Conservation (phyloP, 2,113 vertebrate genomes). For the Dasyornis broadbenti region DNA sequence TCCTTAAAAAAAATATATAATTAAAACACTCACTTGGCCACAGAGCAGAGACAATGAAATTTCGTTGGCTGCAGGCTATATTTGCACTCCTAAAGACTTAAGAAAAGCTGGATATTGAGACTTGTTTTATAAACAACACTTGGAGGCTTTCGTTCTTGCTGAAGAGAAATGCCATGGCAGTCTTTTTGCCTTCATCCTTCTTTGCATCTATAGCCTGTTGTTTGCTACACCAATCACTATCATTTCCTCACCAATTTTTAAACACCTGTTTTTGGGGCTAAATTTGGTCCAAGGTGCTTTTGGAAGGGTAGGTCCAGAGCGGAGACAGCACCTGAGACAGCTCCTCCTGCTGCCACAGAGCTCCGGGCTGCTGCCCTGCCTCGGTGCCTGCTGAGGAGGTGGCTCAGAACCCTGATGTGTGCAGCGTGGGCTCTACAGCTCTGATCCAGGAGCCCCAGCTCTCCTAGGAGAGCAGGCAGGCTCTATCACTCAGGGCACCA, state of each 20-base stretch:
- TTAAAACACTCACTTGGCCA: background rate
- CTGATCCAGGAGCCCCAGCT: background rate
- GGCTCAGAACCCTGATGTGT: background rate
- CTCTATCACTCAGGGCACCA: background rate
- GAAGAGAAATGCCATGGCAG: background rate
- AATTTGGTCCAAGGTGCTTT: no score
- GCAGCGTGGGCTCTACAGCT: background rate
- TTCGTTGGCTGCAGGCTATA: background rate
- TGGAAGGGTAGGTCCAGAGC: accelerated
- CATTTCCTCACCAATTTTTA: background rate
- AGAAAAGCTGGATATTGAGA: conserved; percentile 28
- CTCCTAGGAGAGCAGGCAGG: background rate
- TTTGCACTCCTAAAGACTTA: conserved; percentile 20
- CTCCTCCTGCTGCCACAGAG: background rate
- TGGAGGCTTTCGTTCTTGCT: background rate
- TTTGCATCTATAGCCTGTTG: background rate
- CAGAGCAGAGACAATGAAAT: conserved; percentile 8
- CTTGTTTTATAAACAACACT: conserved; percentile 48
- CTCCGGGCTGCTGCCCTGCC: background rate
- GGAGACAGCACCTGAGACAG: background rate
- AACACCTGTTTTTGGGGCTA: background rate
- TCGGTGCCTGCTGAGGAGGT: background rate
- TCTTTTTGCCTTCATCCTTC: background rate
- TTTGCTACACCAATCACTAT: background rate
- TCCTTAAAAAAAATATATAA: background rate